A percentile compares a stretch with the other conserved stretches of the same genome.
Evolutionary conservation across 2,797 vertebrate genomes (phyloP).

Genomic region (Epinephelus malabaricus): DNA sequence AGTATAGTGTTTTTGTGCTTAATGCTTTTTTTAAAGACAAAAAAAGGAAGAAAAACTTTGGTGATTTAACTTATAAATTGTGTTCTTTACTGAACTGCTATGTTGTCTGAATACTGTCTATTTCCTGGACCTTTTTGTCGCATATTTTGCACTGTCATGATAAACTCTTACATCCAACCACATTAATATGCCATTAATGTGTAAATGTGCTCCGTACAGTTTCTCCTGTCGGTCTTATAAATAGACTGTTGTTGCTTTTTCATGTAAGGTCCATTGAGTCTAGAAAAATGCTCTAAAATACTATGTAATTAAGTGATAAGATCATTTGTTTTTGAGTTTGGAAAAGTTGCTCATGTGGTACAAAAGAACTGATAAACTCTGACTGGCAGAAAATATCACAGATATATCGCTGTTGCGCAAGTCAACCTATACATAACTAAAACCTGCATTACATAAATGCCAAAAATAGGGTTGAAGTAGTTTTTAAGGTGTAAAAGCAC

Average conservation of each 20-base stretch:
- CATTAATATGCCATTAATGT: neutral
- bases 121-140: slow-evolving; percentile 16
- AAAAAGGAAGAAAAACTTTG: neutral
- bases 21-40: slow-evolving; percentile 25
- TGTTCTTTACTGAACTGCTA: slow-evolving; percentile 16
- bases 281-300: neutral
- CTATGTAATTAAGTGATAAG: neutral
- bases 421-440: no score
- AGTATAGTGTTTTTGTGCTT: slow-evolving; percentile 25
- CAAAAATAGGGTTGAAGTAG: no score
- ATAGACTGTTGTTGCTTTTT: neutral
- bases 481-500: no score
- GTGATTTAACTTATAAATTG: slow-evolving; percentile 26
- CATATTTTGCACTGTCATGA: neutral
- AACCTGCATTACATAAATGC: no score
- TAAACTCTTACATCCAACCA: neutral
- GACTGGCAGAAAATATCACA: no score
- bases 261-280: neutral
- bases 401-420: no score
- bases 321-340: neutral
- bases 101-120: slow-evolving; percentile 27
- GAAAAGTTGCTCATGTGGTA: neutral
- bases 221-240: neutral
- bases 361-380: no score
- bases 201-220: neutral